Evolutionary conservation across 2,888 invertebrate species (phyloP).

Genomic region (Heterodera filipjevi): DNA sequence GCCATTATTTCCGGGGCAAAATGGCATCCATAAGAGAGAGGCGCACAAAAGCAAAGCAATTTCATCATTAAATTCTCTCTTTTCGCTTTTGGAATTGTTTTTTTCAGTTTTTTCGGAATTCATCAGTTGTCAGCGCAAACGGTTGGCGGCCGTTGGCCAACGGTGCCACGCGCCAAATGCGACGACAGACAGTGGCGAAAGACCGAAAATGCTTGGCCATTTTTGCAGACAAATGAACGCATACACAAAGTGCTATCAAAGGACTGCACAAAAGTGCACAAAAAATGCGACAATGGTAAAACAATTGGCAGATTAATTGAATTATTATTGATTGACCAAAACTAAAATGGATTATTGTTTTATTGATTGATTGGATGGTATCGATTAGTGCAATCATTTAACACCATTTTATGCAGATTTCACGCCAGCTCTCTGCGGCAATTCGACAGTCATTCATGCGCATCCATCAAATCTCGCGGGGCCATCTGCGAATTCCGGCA

Average conservation of each 20-base stretch:
- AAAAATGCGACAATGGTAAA: neutral
- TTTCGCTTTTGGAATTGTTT: no score
- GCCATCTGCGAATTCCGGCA: constrained; percentile 23
- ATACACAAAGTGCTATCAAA: constrained; percentile 20
- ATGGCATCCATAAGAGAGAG: neutral
- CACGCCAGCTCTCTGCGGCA: neutral
- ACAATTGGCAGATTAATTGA: no score
- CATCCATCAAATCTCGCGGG: neutral
- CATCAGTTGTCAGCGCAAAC: constrained; percentile 21
- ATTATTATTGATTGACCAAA: no score
- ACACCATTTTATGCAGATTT: neutral
- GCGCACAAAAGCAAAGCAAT: no score
- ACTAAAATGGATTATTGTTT: no score
- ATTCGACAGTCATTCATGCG: neutral
- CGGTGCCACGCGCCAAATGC: constrained; percentile 5
- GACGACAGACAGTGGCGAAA: neutral
- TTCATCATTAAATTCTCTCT: no score
- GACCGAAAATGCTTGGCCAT: neutral
- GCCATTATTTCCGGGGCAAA: no score
- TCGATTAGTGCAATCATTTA: neutral
- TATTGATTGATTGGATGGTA: no score
- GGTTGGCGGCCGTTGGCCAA: neutral
- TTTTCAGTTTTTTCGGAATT: constrained; percentile 18
- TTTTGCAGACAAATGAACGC: constrained; percentile 25
- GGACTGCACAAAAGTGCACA: constrained; percentile 6